Percentiles rank a stretch among this genome's conserved stretches.
These are phyloP conservation scores for Lepidotrigona ventralis DNA, from an alignment of 1,140 invertebrate species.

Conservation along the genomic window DNA sequence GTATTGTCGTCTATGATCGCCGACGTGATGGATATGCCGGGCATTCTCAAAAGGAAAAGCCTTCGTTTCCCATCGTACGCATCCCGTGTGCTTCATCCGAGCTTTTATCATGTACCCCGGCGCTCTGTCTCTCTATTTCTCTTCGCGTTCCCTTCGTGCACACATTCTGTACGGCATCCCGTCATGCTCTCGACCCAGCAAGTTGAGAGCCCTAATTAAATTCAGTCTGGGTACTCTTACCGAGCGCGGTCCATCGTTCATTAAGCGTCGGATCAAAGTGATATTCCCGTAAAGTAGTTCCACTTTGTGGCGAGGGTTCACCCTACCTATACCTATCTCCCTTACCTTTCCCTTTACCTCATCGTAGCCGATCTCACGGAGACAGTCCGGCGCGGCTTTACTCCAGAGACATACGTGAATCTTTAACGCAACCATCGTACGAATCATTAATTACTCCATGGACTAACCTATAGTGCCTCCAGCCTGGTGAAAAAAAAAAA, in stretches of 20 bases:
- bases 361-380: conserved; percentile 18
- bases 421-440: conserved; percentile 54
- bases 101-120: conserved; percentile 68
- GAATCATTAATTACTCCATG: conserved; percentile 58
- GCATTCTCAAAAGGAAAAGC: conserved; percentile 70
- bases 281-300: conserved; percentile 72
- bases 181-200: conserved; percentile 64
- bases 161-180: conserved; percentile 58
- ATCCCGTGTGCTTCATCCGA: conserved; percentile 62
- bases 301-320: conserved; percentile 61
- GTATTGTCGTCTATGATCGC: conserved; percentile 60
- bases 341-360: conserved; percentile 48
- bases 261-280: conserved; percentile 78
- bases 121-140: conserved; percentile 54
- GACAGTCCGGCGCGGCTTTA: conserved; percentile 46
- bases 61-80: conserved; percentile 60
- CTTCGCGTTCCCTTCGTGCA: conserved; percentile 55
- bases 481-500: neutral
- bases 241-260: conserved; percentile 72
- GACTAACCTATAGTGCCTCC: neutral
- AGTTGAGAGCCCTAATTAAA: conserved; percentile 79
- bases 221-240: conserved; percentile 77
- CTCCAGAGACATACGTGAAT: conserved; percentile 53
- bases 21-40: conserved; percentile 65
- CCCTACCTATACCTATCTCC: conserved; percentile 50